These are phyloP conservation scores for Acromyrmex echinatior DNA, from an alignment of 1,140 invertebrate species.

Conservation along the genomic window DNA sequence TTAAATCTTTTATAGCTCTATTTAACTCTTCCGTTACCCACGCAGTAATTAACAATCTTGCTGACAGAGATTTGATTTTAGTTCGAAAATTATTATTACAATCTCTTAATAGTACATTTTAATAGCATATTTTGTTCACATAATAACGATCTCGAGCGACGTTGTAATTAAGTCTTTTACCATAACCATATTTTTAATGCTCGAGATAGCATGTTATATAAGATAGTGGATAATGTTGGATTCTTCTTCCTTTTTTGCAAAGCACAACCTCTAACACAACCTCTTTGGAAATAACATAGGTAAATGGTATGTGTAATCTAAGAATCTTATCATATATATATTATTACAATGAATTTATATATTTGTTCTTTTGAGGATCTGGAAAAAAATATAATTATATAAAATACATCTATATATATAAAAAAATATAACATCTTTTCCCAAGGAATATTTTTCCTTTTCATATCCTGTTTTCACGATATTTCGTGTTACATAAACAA, in stretches of 20 bases:
- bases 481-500: background rate
- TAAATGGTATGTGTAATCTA: background rate
- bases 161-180: background rate
- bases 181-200: background rate
- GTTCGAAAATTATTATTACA: background rate
- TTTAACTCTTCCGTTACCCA: slow-evolving; percentile 22
- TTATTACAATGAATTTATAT: background rate
- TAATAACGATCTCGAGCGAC: background rate
- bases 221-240: background rate
- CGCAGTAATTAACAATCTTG: slow-evolving; percentile 2
- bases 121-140: background rate
- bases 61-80: background rate
- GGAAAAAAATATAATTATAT: too few species aligned
- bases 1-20: slow-evolving; percentile 16
- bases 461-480: background rate
- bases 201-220: background rate
- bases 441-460: background rate
- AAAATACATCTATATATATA: too few species aligned
- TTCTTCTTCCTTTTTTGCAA: background rate
- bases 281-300: background rate
- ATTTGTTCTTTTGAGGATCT: too few species aligned
- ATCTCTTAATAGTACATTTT: background rate
- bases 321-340: background rate
- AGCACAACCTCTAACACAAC: background rate
- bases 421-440: too few species aligned